Base-by-base conservation (phyloP, 2,113 vertebrate genomes). In the Kryptolebias marmoratus region DNA sequence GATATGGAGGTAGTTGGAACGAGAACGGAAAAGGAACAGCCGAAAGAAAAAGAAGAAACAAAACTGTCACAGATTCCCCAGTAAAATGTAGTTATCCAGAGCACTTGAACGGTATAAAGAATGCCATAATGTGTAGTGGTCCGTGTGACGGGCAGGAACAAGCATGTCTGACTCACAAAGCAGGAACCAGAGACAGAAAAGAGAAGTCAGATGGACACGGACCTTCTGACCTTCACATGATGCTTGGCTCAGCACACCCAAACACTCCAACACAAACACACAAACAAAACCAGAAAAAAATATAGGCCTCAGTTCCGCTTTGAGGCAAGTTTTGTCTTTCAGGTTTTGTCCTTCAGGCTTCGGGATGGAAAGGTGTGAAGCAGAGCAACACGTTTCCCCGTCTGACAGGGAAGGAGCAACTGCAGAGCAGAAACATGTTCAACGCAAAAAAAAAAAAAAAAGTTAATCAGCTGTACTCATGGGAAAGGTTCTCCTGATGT, bases 191-290 rank as follows among this genome's bases (percentile, higher is more conserved):
- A 54, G 56, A 56, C 56, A 67, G 59, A 80, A 70, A 74, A 30
- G 59, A 15, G 69, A 79, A 74, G 77, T 89, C 86, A 89, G 75
- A 82, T 75, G 73, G 75, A 71, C 56, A 0, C 6, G 36, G 70
- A 78, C 81, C 84, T 86, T 73, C 79, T 85, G 87, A 89, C 85
- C 78, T 68, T 68, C 71, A 77, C 82, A 65, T 83, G 68, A 79
- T 1, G 9, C 42, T 63, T 75, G 60, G 1, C 54, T 55, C 58
- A 39, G 63, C 15, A 59, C 57, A 66, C 57, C 63, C 39, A 42
- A 42, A 42, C 48, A 71, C 36, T 18, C 48, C 1, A 16, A 55
- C 45, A 56, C 45, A 50, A 15, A 50, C 48, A 67, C 55, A 52
- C 44, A 15, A 63, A 53, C 49, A 61, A 32, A 82, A 15, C 63